Evolutionary conservation across 2,113 vertebrate genomes (phyloP).

Genomic region (Stigmatopora argus): DNA sequence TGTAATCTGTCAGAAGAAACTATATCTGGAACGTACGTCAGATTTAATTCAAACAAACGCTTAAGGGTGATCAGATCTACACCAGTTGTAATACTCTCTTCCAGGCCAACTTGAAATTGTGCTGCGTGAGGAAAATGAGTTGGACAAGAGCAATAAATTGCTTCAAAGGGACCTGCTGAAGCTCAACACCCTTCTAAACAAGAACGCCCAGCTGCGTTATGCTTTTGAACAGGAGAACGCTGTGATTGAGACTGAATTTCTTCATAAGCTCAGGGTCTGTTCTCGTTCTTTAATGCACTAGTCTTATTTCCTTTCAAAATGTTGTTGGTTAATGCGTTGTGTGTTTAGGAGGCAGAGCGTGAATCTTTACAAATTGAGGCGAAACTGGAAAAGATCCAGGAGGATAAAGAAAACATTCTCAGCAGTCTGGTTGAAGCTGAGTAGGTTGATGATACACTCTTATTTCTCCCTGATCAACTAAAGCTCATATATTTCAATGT

Average conservation of each 20-base stretch:
- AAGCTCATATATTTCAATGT: background rate
- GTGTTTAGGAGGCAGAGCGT: constrained; percentile 74
- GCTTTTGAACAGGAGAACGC: constrained; percentile 67
- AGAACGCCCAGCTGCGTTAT: constrained; percentile 61
- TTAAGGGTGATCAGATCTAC: background rate
- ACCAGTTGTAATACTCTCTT: background rate
- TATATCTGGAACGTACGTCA: constrained; percentile 76
- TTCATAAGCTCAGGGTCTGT: constrained; percentile 76
- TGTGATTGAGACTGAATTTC: constrained; percentile 73
- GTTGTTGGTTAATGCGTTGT: background rate
- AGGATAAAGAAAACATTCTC: constrained; percentile 78
- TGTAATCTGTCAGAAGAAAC: constrained; percentile 78
- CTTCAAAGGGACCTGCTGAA: constrained; percentile 77
- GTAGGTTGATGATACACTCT: constrained; percentile 66
- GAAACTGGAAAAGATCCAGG: constrained; percentile 64
- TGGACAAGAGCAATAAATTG: constrained; percentile 67
- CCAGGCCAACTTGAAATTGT: constrained; percentile 79
- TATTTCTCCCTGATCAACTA: background rate
- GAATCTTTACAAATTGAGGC: constrained; percentile 77
- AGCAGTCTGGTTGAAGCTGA: constrained; percentile 81
- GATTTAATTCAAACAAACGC: background rate
- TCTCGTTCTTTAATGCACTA: rapidly evolving
- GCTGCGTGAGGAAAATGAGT: constrained; percentile 69
- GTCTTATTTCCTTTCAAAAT: background rate
- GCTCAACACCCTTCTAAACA: constrained; percentile 71